phyloP scores from a whole-genome alignment of 2,888 invertebrate species.

The Lycia hirtaria region DNA sequence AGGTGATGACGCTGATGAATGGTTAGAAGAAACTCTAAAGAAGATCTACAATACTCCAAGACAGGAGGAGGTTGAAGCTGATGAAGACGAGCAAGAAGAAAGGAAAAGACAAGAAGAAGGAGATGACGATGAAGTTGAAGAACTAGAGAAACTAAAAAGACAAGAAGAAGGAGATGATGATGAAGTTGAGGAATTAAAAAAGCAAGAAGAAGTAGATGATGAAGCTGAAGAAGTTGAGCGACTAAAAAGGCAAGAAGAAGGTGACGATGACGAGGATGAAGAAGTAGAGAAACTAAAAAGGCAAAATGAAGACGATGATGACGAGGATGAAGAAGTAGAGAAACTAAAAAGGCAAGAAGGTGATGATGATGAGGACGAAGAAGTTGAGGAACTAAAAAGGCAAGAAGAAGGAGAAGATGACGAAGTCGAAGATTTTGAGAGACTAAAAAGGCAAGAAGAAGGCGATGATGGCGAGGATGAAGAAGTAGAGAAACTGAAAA shows the following conservation, averaged over 20 bases:
- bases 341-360: constrained; percentile 21
- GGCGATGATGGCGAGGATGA: not conserved
- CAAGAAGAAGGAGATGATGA: constrained; percentile 27
- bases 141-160: constrained; percentile 9
- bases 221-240: constrained; percentile 14
- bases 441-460: constrained; percentile 3
- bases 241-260: constrained; percentile 24
- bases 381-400: constrained; percentile 18
- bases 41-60: constrained; percentile 40
- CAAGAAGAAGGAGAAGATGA: constrained; percentile 30
- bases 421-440: constrained; percentile 13
- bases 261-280: constrained; percentile 16
- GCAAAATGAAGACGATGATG: constrained; percentile 22
- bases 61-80: constrained; percentile 48
- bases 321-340: constrained; percentile 13
- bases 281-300: constrained; percentile 26
- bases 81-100: constrained; percentile 38
- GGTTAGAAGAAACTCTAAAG: constrained; percentile 49
- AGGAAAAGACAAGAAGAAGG: constrained; percentile 20
- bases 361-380: constrained; percentile 25
- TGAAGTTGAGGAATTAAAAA: constrained; percentile 21
- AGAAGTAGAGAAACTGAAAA: constrained; percentile 18
- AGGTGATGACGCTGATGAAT: constrained; percentile 51
- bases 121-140: constrained; percentile 29
- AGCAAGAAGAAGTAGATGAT: constrained; percentile 7